Percentiles rank a stretch among this genome's conserved stretches.
phyloP scores from a whole-genome alignment of 2,888 invertebrate species.

The Dilophus febrilis region DNA sequence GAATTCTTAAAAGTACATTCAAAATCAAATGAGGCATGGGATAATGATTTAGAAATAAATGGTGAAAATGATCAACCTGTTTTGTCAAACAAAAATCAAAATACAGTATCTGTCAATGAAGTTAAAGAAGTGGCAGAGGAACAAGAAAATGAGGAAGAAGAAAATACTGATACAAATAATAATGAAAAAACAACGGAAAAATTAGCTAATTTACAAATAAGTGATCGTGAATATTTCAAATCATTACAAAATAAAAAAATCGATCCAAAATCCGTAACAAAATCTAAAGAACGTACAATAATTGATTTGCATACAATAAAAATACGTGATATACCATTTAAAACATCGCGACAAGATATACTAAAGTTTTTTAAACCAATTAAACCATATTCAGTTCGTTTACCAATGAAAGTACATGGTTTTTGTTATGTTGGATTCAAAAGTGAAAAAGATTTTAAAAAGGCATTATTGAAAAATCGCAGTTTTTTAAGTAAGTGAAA shows the following conservation, averaged over 20 bases:
- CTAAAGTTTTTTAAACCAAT: slow-evolving; percentile 71
- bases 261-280: slow-evolving; percentile 20
- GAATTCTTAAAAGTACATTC: slow-evolving; percentile 81
- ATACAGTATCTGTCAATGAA: slow-evolving; percentile 16
- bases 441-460: slow-evolving; percentile 59
- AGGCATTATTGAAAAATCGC: slow-evolving; percentile 67
- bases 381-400: slow-evolving; percentile 58
- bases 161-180: no score
- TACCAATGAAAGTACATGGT: slow-evolving; percentile 61
- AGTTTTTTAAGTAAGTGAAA: slow-evolving; percentile 58
- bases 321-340: slow-evolving; percentile 60
- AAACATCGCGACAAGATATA: slow-evolving; percentile 65
- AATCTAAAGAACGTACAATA: slow-evolving; percentile 27
- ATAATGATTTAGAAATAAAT: slow-evolving; percentile 32
- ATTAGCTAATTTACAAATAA: slow-evolving; percentile 51
- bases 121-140: slow-evolving; percentile 24
- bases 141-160: slow-evolving; percentile 22
- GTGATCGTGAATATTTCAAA: slow-evolving; percentile 70
- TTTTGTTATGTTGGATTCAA: slow-evolving; percentile 86
- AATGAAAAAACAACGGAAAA: no score
- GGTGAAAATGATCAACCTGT: slow-evolving; percentile 3
- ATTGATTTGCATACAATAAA: slow-evolving; percentile 44
- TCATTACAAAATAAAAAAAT: slow-evolving; percentile 37
- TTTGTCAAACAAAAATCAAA: slow-evolving; percentile 10
- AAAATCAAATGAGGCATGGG: slow-evolving; percentile 36